A percentile compares a stretch with the other conserved stretches of the same genome.
These are phyloP conservation scores for Phrixothrix hirtus DNA, from an alignment of 2,888 invertebrate species.

Conservation along the genomic window DNA sequence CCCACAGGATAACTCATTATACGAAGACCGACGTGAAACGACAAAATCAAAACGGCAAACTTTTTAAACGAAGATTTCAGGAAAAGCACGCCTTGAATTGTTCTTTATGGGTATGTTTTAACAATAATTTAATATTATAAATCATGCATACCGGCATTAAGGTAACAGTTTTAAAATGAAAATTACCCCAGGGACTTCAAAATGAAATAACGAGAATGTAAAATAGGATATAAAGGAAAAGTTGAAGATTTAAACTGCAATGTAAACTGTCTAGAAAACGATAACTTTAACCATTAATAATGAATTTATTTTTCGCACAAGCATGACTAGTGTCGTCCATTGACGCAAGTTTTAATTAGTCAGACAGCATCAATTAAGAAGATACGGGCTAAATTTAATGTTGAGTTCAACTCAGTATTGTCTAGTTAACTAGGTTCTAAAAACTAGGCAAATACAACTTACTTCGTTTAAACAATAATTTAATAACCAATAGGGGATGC, in stretches of 20 bases:
- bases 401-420: no score
- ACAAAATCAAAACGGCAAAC: neutral
- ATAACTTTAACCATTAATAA: constrained; percentile 21
- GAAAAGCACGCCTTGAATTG: neutral
- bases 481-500: no score
- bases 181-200: constrained; percentile 12
- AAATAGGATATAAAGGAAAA: constrained; percentile 15
- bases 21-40: neutral
- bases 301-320: constrained; percentile 13
- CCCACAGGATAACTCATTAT: neutral
- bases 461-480: no score
- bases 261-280: constrained; percentile 5
- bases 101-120: constrained; percentile 6
- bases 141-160: constrained; percentile 20
- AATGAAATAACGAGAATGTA: constrained; percentile 17
- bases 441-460: no score
- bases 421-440: no score
- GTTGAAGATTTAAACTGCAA: constrained; percentile 10
- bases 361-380: constrained; percentile 30
- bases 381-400: constrained; percentile 18
- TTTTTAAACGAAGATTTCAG: neutral
- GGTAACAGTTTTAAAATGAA: constrained; percentile 20
- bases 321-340: constrained; percentile 17
- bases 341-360: constrained; percentile 35
- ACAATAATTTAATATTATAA: constrained; percentile 23